A percentile compares a stretch with the other conserved stretches of the same genome.
These are phyloP conservation scores for Drosophila mauritiana DNA, from an alignment of 1,140 invertebrate genomes.

Conservation along the genomic window DNA sequence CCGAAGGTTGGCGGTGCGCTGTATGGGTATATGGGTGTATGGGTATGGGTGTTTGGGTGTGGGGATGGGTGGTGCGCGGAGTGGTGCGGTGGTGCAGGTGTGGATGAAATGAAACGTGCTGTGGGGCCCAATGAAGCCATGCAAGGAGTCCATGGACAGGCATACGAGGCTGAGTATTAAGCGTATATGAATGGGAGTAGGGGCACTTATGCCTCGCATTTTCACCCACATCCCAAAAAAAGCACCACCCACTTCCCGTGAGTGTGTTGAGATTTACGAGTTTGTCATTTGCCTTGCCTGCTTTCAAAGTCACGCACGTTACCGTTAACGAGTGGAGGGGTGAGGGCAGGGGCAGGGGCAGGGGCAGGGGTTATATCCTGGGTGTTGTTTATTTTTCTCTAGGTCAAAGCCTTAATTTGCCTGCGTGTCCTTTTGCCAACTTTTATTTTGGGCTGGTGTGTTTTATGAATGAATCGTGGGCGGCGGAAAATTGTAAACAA, in stretches of 20 bases:
- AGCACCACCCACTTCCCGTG: conserved; percentile 18
- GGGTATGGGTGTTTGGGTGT: neutral
- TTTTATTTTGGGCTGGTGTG: conserved; percentile 53
- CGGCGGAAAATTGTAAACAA: conserved; percentile 38
- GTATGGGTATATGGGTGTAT: neutral
- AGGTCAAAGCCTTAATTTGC: conserved; percentile 83
- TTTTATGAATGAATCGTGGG: conserved; percentile 73
- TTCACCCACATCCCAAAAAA: neutral
- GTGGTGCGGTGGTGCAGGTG: conserved; percentile 26
- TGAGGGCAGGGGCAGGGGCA: neutral
- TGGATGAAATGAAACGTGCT: conserved; percentile 79
- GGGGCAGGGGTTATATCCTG: conserved; percentile 21
- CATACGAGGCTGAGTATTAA: conserved; percentile 37
- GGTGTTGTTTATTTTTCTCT: conserved; percentile 75
- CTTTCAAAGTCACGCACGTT: conserved; percentile 80
- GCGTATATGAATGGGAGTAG: conserved; percentile 18
- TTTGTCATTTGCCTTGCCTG: conserved; percentile 73
- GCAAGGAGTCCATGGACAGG: conserved; percentile 56
- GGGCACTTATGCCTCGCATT: conserved; percentile 25
- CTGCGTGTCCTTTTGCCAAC: conserved; percentile 48
- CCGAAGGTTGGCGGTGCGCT: conserved; percentile 5
- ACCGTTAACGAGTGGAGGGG: conserved; percentile 37
- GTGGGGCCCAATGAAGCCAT: conserved; percentile 77
- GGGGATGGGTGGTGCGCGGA: neutral
- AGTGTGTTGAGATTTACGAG: conserved; percentile 71